Conservation (phyloP, 2,113 vertebrate species). For the Lates calcarifer region DNA sequence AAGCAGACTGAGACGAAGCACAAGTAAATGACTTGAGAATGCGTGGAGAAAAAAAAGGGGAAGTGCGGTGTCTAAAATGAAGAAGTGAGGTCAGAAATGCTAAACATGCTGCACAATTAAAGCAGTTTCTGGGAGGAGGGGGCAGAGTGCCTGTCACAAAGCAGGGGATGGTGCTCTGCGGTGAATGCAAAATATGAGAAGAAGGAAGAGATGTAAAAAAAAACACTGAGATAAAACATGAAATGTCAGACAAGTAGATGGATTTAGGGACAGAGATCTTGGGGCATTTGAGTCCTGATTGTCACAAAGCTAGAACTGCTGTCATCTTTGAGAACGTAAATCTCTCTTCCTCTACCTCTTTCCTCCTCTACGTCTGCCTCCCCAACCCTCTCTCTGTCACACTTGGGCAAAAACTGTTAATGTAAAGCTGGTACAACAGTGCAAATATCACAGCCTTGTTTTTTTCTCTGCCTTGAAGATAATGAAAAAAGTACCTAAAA, state of each 20-base stretch:
- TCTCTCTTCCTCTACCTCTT: background rate
- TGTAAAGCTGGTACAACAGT: background rate
- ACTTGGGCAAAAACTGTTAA: background rate
- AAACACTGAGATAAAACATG: background rate
- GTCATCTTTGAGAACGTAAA: background rate
- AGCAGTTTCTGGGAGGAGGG: background rate
- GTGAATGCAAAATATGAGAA: background rate
- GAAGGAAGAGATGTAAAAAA: background rate
- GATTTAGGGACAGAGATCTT: background rate
- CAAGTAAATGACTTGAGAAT: conserved; percentile 40
- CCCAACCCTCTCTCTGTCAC: background rate
- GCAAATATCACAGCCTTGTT: conserved; percentile 2
- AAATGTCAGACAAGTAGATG: background rate
- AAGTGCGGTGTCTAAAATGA: conserved; percentile 69
- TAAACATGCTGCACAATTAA: conserved; percentile 29
- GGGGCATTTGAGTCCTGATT: rapidly evolving
- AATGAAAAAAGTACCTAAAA: background rate
- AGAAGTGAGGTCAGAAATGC: conserved; percentile 73
- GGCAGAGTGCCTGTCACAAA: background rate
- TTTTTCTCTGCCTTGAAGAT: background rate
- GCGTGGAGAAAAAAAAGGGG: conserved; percentile 61
- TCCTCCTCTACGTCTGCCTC: background rate
- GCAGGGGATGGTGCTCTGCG: background rate
- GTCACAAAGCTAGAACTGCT: background rate
- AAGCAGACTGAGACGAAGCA: conserved; percentile 24